Base-by-base conservation (phyloP, 2,888 invertebrate genomes). In the Phortica okadai region DNA sequence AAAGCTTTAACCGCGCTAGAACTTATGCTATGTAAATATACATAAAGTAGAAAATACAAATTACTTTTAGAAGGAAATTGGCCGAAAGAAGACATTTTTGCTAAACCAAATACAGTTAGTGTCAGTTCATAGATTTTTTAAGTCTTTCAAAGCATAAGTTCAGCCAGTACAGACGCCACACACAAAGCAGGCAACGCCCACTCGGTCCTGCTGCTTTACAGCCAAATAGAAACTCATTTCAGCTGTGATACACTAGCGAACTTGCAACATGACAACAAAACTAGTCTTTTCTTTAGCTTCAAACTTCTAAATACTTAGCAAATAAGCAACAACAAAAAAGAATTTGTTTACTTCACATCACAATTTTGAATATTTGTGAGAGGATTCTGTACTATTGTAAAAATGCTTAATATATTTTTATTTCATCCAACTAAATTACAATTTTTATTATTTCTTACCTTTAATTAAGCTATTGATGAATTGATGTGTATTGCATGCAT, bases 321-420 rank as follows among this genome's bases (percentile, higher is more conserved):
- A 42, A 44, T 5, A 44, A 44, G 41, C 45, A 3, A 70, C 14
- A 50, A 16, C n/a, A 59, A 58, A 78, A 79, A 79, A 80, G 33
- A 33, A 33, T 33, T 33, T 33, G 33, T 80, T 79, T 84, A 84
- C 86, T 87, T 86, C 86, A 87, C 84, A 84, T 83, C 82, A 83
- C 83, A 85, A 81, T 70, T 70, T 50, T 67, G 82, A 82, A 82
- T 82, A 86, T 83, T 87, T 88, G 88, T 88, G 89, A 88, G 87
- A 89, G 89, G 87, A 87, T 88, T 88, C 85, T 84, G 82, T 88
- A 83, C 81, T 81, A 84, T 78, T 85, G 85, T 85, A 87, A 64
- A 84, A 83, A 87, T 79, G 81, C 84, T 81, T 72, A 54, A 56
- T 44, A 45, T 11, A 21, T 66, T 69, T 78, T 50, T 54, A 66